Conservation (phyloP, 2,888 invertebrate genomes). For the Microdon myrmicae region DNA sequence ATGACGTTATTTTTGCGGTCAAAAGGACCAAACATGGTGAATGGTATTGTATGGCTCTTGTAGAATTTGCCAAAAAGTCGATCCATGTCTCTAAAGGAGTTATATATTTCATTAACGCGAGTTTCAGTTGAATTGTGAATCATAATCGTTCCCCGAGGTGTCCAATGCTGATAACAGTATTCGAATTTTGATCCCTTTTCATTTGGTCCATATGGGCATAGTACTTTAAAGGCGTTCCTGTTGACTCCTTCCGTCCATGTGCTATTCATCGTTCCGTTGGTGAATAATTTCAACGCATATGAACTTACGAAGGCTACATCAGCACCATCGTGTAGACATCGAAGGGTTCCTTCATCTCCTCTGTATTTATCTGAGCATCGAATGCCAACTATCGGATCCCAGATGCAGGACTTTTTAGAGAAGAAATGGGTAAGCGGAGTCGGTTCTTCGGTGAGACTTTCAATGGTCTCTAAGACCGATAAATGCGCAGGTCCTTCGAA, state of each 20-base stretch:
- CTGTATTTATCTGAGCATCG: slow-evolving; percentile 64
- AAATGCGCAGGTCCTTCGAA: slow-evolving; percentile 80
- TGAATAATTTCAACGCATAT: slow-evolving; percentile 71
- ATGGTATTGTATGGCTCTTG: slow-evolving; percentile 71
- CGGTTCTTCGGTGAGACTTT: slow-evolving; percentile 62
- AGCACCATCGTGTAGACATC: slow-evolving; percentile 75
- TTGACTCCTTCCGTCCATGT: slow-evolving; percentile 65
- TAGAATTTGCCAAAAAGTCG: slow-evolving; percentile 75
- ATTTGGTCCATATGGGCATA: slow-evolving; percentile 70
- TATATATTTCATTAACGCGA: slow-evolving; percentile 75
- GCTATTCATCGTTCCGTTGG: slow-evolving; percentile 69
- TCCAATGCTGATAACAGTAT: slow-evolving; percentile 76
- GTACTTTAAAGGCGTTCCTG: slow-evolving; percentile 68
- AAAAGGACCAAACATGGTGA: slow-evolving; percentile 77
- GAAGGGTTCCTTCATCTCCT: slow-evolving; percentile 74
- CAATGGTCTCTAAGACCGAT: slow-evolving; percentile 69
- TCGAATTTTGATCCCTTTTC: slow-evolving; percentile 60
- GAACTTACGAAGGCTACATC: slow-evolving; percentile 84
- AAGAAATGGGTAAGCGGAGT: slow-evolving; percentile 67
- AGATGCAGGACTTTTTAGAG: slow-evolving; percentile 77
- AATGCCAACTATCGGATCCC: slow-evolving; percentile 57
- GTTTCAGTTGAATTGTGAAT: slow-evolving; percentile 69
- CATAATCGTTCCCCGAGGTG: slow-evolving; percentile 76
- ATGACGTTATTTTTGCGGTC: slow-evolving; percentile 74
- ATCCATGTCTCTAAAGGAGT: slow-evolving; percentile 77